phyloP scores from a whole-genome alignment of 2,888 invertebrate species.

The Cheilosia soror region DNA sequence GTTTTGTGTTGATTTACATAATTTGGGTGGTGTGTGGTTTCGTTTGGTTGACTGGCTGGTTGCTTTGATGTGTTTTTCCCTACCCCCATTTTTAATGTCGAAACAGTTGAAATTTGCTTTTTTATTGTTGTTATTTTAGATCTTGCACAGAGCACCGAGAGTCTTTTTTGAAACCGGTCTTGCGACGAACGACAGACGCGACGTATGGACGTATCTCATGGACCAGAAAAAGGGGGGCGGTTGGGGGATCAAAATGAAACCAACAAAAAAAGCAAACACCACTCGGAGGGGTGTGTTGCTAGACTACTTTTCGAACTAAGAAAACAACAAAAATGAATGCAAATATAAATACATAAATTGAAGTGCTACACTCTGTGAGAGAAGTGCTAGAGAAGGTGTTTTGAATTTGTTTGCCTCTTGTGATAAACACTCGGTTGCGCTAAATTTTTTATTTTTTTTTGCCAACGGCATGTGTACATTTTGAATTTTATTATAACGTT shows the following conservation, averaged over 20 bases:
- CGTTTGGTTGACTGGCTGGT: conserved; percentile 45
- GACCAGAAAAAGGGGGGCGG: conserved; percentile 28
- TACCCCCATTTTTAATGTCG: conserved; percentile 49
- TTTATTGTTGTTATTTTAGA: conserved; percentile 53
- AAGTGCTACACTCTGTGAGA: conserved; percentile 19
- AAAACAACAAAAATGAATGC: not conserved
- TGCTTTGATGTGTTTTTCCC: conserved; percentile 38
- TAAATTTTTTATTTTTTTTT: not conserved
- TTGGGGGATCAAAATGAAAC: conserved; percentile 17
- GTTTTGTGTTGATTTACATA: conserved; percentile 55
- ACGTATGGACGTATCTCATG: conserved; percentile 26
- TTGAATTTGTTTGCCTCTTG: conserved; percentile 22
- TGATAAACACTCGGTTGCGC: not conserved
- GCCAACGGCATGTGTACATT: not conserved
- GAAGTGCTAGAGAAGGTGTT: conserved; percentile 24
- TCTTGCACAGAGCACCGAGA: conserved; percentile 42
- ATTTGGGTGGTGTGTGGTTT: conserved; percentile 63
- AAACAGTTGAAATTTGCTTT: conserved; percentile 54
- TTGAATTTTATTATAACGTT: conserved; percentile 1
- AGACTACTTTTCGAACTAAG: conserved; percentile 37
- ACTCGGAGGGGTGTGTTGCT: conserved; percentile 45
- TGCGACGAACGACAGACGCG: not conserved
- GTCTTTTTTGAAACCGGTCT: conserved; percentile 58
- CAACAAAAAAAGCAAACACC: conserved; percentile 3
- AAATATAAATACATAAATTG: conserved; percentile 3